These are phyloP conservation scores for Cotesia typhae DNA, from an alignment of 1,140 invertebrate genomes.

Conservation along the genomic window DNA sequence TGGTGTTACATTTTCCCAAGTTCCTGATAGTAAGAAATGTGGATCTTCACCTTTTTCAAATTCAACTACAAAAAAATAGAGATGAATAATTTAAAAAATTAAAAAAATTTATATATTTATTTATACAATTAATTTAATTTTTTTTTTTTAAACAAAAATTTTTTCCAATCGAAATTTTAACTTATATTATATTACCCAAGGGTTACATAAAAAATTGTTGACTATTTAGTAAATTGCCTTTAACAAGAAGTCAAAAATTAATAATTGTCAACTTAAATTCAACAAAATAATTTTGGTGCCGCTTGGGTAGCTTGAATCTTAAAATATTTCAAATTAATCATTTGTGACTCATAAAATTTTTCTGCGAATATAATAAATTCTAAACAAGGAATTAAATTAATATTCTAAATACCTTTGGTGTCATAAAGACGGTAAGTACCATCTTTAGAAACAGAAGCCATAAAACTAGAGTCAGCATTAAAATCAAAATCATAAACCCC, in stretches of 20 bases:
- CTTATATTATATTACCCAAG: too few species aligned
- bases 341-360: not conserved
- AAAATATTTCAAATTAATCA: too few species aligned
- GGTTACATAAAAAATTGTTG: too few species aligned
- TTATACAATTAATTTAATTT: too few species aligned
- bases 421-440: slow-evolving; percentile 87
- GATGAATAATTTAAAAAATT: slow-evolving; percentile 5
- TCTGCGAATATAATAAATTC: not conserved
- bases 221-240: too few species aligned
- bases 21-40: slow-evolving; percentile 72
- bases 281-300: too few species aligned
- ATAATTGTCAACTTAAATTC: too few species aligned
- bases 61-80: slow-evolving; percentile 72
- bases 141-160: too few species aligned
- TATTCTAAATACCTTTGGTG: slow-evolving; percentile 75
- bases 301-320: too few species aligned
- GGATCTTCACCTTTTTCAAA: slow-evolving; percentile 82
- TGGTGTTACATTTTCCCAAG: slow-evolving; percentile 66
- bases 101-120: too few species aligned
- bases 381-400: slow-evolving; percentile 37
- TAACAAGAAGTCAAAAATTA: too few species aligned
- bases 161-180: too few species aligned
- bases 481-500: slow-evolving; percentile 84
- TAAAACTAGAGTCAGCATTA: slow-evolving; percentile 80
- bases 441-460: slow-evolving; percentile 88